These are phyloP conservation scores for Hydropsyche tenuis DNA, from an alignment of 1,140 invertebrate species.

Conservation along the genomic window DNA sequence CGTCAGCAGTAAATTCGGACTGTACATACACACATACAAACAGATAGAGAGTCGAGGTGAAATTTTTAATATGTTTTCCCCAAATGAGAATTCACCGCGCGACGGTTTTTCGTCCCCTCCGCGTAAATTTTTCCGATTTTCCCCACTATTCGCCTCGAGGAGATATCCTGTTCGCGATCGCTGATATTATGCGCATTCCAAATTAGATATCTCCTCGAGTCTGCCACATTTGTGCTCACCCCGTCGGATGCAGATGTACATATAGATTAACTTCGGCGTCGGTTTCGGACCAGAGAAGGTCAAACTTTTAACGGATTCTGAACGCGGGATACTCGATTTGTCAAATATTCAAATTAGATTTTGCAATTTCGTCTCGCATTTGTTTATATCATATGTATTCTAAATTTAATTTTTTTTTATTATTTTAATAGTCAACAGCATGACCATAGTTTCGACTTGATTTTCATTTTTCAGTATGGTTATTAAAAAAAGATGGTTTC, in stretches of 20 bases:
- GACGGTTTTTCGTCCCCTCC: constrained; percentile 45
- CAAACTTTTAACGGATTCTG: too few relatives aligned
- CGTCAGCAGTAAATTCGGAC: constrained; percentile 19
- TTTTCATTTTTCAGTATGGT: too few relatives aligned
- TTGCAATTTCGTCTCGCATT: not conserved
- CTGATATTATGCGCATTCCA: constrained; percentile 50
- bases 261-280: constrained; percentile 21
- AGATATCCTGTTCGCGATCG: constrained; percentile 49
- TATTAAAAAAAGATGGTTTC: too few relatives aligned
- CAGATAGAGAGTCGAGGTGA: too few relatives aligned
- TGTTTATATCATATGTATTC: too few relatives aligned
- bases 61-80: constrained; percentile 29
- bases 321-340: not conserved
- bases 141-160: not conserved
- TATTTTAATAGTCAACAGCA: too few relatives aligned
- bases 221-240: constrained; percentile 49
- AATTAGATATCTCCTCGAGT: constrained; percentile 49
- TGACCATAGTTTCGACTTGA: too few relatives aligned
- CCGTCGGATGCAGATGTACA: constrained; percentile 47
- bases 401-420: too few relatives aligned
- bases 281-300: too few relatives aligned
- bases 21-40: not conserved
- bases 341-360: not conserved
- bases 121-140: not conserved
- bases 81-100: constrained; percentile 43